Base-by-base conservation (phyloP, 2,888 invertebrate species). In the Pandemis heparana region DNA sequence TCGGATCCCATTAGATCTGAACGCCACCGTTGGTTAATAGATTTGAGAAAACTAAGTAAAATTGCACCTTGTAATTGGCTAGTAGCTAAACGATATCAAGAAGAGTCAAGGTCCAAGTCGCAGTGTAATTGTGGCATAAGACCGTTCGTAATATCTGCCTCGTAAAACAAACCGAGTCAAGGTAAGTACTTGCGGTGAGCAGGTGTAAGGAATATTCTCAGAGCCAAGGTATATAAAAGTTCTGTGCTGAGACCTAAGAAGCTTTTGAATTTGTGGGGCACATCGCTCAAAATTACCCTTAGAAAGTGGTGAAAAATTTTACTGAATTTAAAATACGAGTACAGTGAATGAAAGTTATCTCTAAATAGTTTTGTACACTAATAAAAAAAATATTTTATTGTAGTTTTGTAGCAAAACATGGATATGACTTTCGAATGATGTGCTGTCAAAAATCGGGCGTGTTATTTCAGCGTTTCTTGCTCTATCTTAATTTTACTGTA, bases 131-230 rank as follows among this genome's bases (percentile, higher is more conserved):
- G 71, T 14, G 16, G 51, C 66, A 71, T 71, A 71, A 71, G 66
- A 43, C 41, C 66, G 51, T 67, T 67, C 66, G 51, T 71, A 66
- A 60, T 53, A 32, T 63, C 56, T 14, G 62, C 62, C 68, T 73
- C 73, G 64, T 73, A 73, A 73, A 73, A 69, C 59, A 59, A 69
- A 59, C 73, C 68, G 46, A 69, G 68, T 63, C 63, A 69, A 69
- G 68, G 68, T 69, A 16, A 8, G 18, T 14, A 62, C 38, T 23
- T 39, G 59, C 59, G 68, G 68, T 23, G 48, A 63, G 63, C 73
- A 68, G 63, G 63, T 68, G 68, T 56, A 56, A 56, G 18, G 63
- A 64, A 64, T 71, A 53, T 23, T 63, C 59, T 48, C 46, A 63
- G 59, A 41, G 63, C 59, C 59, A 68, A 68, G 51, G 64, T 32